phyloP scores from a whole-genome alignment of 2,113 vertebrate species.

The Ptyas mucosa region DNA sequence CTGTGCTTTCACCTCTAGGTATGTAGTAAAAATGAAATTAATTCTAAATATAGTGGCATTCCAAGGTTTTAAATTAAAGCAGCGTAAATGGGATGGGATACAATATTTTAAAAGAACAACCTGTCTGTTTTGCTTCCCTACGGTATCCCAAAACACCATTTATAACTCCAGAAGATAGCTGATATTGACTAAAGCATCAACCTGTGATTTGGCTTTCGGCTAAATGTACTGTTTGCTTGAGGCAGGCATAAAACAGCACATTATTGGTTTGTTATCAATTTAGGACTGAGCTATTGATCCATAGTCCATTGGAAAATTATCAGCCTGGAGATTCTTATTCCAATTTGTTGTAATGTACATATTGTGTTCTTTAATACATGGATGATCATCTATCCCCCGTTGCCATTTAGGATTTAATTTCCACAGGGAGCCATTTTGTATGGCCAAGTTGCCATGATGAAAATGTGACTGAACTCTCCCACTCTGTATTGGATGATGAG shows the following conservation, averaged over 20 bases:
- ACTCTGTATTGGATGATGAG: neutral
- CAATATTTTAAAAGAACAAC: constrained; percentile 38
- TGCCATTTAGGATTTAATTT: neutral
- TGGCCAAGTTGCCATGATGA: neutral
- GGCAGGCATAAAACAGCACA: neutral
- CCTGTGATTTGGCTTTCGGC: neutral
- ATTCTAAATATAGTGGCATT: constrained; percentile 17
- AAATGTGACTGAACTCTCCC: neutral
- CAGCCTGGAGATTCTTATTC: neutral
- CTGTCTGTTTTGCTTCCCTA: constrained; percentile 14
- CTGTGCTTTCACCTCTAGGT: constrained; percentile 15
- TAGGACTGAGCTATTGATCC: neutral
- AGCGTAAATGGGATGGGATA: neutral
- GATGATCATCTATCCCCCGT: neutral
- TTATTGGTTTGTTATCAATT: neutral
- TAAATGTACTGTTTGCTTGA: neutral
- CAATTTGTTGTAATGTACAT: neutral
- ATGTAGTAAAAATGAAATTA: constrained; percentile 33
- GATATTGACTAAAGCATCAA: fast-evolving
- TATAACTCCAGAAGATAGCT: neutral
- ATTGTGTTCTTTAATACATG: neutral
- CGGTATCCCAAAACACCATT: neutral
- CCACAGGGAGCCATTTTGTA: neutral
- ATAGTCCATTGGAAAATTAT: neutral
- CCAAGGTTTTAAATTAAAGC: constrained; percentile 40